phyloP scores from a whole-genome alignment of 1,140 invertebrate genomes.

The Drosophila erecta region DNA sequence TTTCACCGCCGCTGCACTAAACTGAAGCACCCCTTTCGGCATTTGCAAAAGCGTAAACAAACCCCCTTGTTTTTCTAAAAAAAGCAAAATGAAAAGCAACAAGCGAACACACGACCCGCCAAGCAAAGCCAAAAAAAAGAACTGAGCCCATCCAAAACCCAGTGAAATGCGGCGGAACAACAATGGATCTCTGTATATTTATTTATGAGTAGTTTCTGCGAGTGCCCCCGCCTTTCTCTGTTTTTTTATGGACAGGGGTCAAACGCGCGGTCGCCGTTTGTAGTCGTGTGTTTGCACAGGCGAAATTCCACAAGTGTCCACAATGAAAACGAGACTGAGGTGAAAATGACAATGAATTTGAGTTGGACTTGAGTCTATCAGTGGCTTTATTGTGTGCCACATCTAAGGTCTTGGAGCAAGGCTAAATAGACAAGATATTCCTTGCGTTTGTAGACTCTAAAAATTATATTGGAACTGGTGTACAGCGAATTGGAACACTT shows the following conservation, averaged over 20 bases:
- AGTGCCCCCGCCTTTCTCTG: conserved; percentile 23
- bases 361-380: conserved; percentile 46
- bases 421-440: conserved; percentile 2
- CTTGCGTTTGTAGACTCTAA: not conserved
- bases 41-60: conserved; percentile 40
- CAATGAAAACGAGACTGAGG: conserved; percentile 26
- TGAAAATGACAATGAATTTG: conserved; percentile 65
- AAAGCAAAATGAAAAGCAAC: conserved; percentile 30
- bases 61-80: conserved; percentile 1
- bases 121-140: conserved; percentile 56
- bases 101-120: conserved; percentile 51
- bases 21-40: conserved; percentile 27
- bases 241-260: conserved; percentile 42
- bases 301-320: conserved; percentile 77
- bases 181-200: conserved; percentile 62
- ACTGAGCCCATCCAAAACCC: conserved; percentile 9
- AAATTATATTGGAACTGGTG: too few species aligned
- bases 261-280: conserved; percentile 68
- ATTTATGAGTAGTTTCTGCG: conserved; percentile 75
- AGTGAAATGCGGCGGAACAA: conserved; percentile 51
- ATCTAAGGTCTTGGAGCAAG: conserved; percentile 31
- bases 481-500: too few species aligned
- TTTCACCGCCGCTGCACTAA: conserved; percentile 24
- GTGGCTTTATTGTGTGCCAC: conserved; percentile 11
- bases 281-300: conserved; percentile 55